Percentiles rank a stretch among this genome's conserved stretches.
phyloP scores from a whole-genome alignment of 2,797 vertebrate genomes.

The Chrysolophus pictus region DNA sequence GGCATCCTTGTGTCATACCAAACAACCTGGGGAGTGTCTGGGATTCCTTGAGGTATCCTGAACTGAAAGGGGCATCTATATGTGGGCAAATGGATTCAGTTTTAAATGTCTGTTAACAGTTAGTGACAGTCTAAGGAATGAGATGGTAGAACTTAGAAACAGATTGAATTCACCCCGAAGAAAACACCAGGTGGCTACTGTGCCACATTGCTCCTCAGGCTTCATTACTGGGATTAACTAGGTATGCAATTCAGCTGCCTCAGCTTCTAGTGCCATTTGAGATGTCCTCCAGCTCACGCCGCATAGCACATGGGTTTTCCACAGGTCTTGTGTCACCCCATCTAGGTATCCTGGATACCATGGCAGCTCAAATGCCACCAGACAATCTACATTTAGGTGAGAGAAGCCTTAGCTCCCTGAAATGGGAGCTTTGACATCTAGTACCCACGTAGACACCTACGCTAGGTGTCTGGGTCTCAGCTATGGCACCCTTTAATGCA shows the following conservation, averaged over 20 bases:
- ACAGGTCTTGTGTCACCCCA: background rate
- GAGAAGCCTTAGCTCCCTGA: background rate
- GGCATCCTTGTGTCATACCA: background rate
- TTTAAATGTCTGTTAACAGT: background rate
- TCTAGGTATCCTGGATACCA: background rate
- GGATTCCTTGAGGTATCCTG: background rate
- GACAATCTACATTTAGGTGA: background rate
- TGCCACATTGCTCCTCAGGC: background rate
- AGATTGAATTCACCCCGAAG: background rate
- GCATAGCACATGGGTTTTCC: background rate
- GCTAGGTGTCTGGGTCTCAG: background rate
- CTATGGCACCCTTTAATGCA: background rate
- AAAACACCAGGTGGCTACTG: background rate
- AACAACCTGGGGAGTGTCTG: rapidly evolving
- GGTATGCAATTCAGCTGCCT: background rate
- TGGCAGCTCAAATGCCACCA: background rate
- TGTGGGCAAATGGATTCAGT: background rate
- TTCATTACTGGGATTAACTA: background rate
- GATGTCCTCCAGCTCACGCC: background rate
- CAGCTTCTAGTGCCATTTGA: background rate
- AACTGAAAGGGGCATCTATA: background rate
- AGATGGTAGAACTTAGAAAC: background rate
- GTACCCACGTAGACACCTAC: background rate
- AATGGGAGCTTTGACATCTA: background rate
- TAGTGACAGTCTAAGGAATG: background rate